phyloP scores from a whole-genome alignment of 1,140 invertebrate genomes.

The Dreissena rostriformis region DNA sequence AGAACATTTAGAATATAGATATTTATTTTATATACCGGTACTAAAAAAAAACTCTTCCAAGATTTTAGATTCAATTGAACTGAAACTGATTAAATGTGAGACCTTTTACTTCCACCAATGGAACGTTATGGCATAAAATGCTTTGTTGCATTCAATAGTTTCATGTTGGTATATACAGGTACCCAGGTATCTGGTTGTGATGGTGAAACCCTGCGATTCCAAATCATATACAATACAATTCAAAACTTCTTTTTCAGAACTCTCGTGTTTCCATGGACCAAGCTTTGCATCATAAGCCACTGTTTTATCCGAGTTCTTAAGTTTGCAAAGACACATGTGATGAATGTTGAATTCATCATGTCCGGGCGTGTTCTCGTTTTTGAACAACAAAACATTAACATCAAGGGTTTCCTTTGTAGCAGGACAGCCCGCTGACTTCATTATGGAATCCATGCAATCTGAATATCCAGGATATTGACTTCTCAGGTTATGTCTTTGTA shows the following conservation, averaged over 20 bases:
- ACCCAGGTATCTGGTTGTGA: slow-evolving; percentile 54
- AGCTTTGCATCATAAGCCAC: slow-evolving; percentile 54
- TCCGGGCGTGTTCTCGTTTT: slow-evolving; percentile 52
- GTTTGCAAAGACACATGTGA: slow-evolving; percentile 54
- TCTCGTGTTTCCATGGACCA: slow-evolving; percentile 62
- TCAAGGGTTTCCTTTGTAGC: slow-evolving; percentile 52
- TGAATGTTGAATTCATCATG: slow-evolving; percentile 58
- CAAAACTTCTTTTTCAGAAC: slow-evolving; percentile 64
- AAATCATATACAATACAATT: slow-evolving; percentile 65
- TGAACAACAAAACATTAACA: slow-evolving; percentile 52
- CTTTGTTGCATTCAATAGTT: slow-evolving; percentile 54
- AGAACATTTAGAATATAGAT: too few species aligned
- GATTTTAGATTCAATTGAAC: too few species aligned
- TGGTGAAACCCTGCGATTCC: slow-evolving; percentile 59
- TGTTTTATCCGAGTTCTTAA: slow-evolving; percentile 23
- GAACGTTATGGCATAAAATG: slow-evolving; percentile 59
- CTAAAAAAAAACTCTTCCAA: too few species aligned
- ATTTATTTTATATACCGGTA: too few species aligned
- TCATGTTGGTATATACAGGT: slow-evolving; percentile 61
- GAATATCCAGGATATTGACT: slow-evolving; percentile 60
- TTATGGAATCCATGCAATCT: slow-evolving; percentile 57
- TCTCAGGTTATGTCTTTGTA: slow-evolving; percentile 64
- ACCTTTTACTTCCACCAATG: slow-evolving; percentile 63
- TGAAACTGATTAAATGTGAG: too few species aligned
- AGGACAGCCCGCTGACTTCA: slow-evolving; percentile 53